phyloP scores from a whole-genome alignment of 2,888 invertebrate genomes.

The Phragmatobia fuliginosa region DNA sequence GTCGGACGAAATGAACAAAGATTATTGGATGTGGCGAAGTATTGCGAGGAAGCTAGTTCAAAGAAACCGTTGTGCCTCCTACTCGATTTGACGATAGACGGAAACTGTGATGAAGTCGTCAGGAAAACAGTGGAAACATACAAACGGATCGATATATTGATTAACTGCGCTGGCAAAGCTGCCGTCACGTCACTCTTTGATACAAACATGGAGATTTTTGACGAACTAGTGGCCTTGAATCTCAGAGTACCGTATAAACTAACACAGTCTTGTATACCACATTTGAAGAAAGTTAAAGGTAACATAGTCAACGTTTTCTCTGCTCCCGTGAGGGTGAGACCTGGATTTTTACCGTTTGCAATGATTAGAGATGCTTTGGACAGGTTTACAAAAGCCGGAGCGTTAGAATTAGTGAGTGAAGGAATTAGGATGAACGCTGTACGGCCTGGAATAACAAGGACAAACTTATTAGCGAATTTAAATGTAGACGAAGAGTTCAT shows the following conservation, averaged over 20 bases:
- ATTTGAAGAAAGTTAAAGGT: constrained; percentile 66
- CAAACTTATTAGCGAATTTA: constrained; percentile 66
- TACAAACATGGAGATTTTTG: constrained; percentile 63
- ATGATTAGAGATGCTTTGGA: constrained; percentile 69
- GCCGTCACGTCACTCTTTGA: constrained; percentile 67
- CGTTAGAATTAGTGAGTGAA: constrained; percentile 65
- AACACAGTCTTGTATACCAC: constrained; percentile 65
- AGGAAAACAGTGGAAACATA: constrained; percentile 63
- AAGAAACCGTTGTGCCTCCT: constrained; percentile 61
- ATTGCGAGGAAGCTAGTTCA: constrained; percentile 58
- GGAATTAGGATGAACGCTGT: constrained; percentile 74
- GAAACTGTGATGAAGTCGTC: constrained; percentile 65
- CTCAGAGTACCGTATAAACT: constrained; percentile 68
- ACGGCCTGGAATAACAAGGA: constrained; percentile 68
- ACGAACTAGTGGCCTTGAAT: constrained; percentile 67
- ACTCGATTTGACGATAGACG: constrained; percentile 61
- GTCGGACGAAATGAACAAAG: constrained; percentile 68
- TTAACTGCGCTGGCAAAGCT: constrained; percentile 70
- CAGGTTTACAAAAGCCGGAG: constrained; percentile 66
- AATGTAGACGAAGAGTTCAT: constrained; percentile 63
- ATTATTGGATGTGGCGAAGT: constrained; percentile 57
- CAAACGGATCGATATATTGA: constrained; percentile 63
- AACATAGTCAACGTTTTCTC: constrained; percentile 69
- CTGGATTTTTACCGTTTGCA: constrained; percentile 64
- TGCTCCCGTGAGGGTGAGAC: constrained; percentile 60